phyloP scores from a whole-genome alignment of 2,113 vertebrate species.

The Glareola pratincola region DNA sequence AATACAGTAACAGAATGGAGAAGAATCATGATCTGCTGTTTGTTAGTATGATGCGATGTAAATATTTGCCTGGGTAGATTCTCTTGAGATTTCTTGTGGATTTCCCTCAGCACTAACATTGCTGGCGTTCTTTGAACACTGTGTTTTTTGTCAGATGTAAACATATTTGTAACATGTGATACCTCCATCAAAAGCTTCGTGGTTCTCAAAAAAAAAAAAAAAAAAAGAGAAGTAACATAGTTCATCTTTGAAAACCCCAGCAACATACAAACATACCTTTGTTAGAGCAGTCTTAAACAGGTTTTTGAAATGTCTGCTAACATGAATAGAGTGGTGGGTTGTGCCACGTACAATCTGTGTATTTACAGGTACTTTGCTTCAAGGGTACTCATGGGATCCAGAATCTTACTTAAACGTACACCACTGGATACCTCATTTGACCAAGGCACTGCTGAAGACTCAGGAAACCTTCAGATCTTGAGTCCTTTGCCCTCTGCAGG shows the following conservation, averaged over 20 bases:
- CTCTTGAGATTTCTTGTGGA: background rate
- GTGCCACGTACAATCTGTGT: fast-evolving
- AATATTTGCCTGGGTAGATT: conserved; percentile 42
- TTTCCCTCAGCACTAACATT: background rate
- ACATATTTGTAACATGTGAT: background rate
- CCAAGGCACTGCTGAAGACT: background rate
- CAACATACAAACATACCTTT: background rate
- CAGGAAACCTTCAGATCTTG: background rate
- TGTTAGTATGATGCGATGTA: background rate
- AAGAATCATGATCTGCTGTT: conserved; percentile 41
- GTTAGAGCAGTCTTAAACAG: background rate
- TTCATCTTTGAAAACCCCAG: background rate
- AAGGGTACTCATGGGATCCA: fast-evolving
- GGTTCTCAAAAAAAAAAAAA: background rate
- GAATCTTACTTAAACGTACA: background rate
- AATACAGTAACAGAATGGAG: conserved; percentile 40
- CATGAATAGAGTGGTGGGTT: fast-evolving
- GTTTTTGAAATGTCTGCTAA: background rate
- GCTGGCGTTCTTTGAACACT: background rate
- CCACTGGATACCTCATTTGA: background rate
- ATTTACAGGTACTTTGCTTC: background rate
- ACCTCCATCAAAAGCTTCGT: background rate
- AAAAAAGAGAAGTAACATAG: fast-evolving
- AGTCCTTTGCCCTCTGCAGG: background rate
- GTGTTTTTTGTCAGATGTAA: conserved; percentile 6